phyloP scores from a whole-genome alignment of 2,888 invertebrate species.

The Cancer borealis region DNA sequence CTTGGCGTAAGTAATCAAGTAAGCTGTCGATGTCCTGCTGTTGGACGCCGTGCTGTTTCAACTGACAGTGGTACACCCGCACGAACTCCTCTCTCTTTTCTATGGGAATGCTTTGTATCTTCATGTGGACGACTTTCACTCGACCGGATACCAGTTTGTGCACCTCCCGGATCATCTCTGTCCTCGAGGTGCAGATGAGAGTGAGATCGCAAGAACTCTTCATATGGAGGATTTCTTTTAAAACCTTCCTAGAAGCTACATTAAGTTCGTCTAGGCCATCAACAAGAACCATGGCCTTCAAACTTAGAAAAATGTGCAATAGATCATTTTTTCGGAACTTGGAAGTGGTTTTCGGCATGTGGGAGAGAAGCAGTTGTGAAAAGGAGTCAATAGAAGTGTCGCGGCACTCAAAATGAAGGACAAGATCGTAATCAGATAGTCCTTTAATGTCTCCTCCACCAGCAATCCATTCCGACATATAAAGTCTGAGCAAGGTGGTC shows the following conservation, averaged over 20 bases:
- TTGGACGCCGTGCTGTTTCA: neutral
- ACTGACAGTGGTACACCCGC: slow-evolving; percentile 10
- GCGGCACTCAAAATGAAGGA: slow-evolving; percentile 62
- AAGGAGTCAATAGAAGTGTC: slow-evolving; percentile 52
- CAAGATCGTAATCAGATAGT: slow-evolving; percentile 55
- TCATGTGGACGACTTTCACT: slow-evolving; percentile 30
- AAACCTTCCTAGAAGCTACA: slow-evolving; percentile 3
- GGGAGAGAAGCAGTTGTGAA: neutral
- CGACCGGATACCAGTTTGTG: neutral
- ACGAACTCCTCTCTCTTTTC: slow-evolving; percentile 59
- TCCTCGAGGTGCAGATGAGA: slow-evolving; percentile 55
- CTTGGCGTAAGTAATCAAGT: slow-evolving; percentile 8
- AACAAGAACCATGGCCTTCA: slow-evolving; percentile 56
- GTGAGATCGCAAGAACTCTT: slow-evolving; percentile 46
- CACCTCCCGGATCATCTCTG: slow-evolving; percentile 54
- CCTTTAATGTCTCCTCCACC: slow-evolving; percentile 34
- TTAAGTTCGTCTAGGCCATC: slow-evolving; percentile 68
- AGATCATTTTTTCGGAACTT: slow-evolving; percentile 47
- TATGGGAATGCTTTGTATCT: slow-evolving; percentile 53
- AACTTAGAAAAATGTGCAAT: slow-evolving; percentile 18
- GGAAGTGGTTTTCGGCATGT: slow-evolving; percentile 50
- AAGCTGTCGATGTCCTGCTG: neutral
- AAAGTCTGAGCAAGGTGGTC: slow-evolving; percentile 62
- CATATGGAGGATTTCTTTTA: slow-evolving; percentile 53
- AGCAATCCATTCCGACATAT: slow-evolving; percentile 49